Conservation (phyloP, 2,113 vertebrate species). For the Fukomys damarensis region DNA sequence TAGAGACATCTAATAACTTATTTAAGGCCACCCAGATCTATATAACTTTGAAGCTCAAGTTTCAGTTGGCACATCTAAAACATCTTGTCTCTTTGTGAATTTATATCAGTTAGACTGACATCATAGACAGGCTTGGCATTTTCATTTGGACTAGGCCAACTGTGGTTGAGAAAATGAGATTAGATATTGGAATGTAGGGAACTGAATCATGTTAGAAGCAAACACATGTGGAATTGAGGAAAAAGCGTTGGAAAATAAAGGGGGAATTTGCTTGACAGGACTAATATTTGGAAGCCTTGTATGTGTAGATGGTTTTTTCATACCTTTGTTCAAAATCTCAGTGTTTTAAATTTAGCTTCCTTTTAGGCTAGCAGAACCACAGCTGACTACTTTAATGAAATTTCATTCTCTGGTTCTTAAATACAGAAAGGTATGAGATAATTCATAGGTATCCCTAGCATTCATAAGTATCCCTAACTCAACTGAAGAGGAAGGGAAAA, state of each 20-base stretch:
- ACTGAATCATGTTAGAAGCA: background rate
- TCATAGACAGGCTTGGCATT: background rate
- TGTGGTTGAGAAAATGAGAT: background rate
- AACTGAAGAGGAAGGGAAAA: background rate
- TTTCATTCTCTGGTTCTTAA: background rate
- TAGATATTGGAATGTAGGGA: background rate
- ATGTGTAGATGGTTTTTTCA: background rate
- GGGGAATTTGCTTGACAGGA: background rate
- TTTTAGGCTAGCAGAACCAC: background rate
- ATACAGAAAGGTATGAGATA: background rate
- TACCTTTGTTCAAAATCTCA: background rate
- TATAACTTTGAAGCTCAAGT: background rate
- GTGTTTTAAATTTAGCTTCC: background rate
- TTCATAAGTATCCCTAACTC: background rate
- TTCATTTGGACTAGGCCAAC: background rate
- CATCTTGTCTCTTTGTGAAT: background rate
- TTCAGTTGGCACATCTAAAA: background rate
- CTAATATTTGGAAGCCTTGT: background rate
- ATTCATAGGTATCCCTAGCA: background rate
- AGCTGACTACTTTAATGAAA: no score
- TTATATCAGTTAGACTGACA: background rate
- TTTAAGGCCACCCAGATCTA: background rate
- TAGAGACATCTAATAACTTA: background rate
- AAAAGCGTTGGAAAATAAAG: background rate
- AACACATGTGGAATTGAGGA: background rate